Percentiles rank a stretch among this genome's conserved stretches.
Conservation (phyloP, 2,797 vertebrate species). For the Melanotaenia trifasciata region DNA sequence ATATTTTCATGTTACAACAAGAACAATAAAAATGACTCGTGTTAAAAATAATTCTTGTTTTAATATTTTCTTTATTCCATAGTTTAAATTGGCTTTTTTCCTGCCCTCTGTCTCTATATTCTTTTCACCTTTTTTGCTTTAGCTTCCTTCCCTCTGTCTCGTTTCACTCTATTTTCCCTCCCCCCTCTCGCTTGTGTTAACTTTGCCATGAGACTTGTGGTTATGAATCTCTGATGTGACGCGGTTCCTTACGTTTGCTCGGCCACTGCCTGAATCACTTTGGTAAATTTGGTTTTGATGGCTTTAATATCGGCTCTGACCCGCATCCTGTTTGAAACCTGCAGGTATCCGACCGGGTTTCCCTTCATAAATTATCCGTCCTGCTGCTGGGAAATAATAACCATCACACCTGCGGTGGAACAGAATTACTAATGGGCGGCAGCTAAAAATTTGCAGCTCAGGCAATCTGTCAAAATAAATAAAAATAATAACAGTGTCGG, state of each 20-base stretch:
- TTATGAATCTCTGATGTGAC: constrained; percentile 34
- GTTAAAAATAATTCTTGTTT: too few relatives aligned
- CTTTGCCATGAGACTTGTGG: neutral
- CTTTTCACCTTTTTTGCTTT: too few relatives aligned
- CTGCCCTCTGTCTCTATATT: too few relatives aligned
- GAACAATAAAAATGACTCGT: too few relatives aligned
- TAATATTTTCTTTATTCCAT: too few relatives aligned
- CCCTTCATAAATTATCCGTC: constrained; percentile 58
- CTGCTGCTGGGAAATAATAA: constrained; percentile 66
- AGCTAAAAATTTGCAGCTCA: constrained; percentile 67
- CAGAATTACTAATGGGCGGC: constrained; percentile 68
- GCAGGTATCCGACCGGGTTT: constrained; percentile 44
- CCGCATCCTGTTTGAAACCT: constrained; percentile 51
- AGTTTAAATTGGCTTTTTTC: neutral
- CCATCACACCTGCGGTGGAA: constrained; percentile 23
- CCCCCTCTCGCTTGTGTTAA: too few relatives aligned
- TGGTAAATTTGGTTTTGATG: constrained; percentile 56
- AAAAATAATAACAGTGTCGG: constrained; percentile 50
- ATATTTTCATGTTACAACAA: too few relatives aligned
- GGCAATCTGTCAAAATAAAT: constrained; percentile 58
- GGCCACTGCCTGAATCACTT: constrained; percentile 49
- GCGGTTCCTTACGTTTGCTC: constrained; percentile 12
- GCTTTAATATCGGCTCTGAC: constrained; percentile 54
- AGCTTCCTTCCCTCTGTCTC: too few relatives aligned
- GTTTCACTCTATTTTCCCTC: too few relatives aligned